Evolutionary conservation across 2,797 vertebrate species (phyloP).

Genomic region (Neostethus bicornis): DNA sequence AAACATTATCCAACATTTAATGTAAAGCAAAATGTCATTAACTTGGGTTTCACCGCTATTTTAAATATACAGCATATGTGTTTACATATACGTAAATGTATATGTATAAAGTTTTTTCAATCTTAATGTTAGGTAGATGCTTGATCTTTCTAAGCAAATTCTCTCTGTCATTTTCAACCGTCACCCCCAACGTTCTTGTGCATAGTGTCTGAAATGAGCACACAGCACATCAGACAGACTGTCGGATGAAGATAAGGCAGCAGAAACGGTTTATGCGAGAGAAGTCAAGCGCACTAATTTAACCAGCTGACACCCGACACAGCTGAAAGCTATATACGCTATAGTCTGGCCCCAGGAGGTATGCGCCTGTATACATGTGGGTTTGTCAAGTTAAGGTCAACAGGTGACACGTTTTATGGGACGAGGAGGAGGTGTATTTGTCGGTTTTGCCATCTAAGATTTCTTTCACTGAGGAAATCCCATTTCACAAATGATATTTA

Average conservation of each 20-base stretch:
- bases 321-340: slow-evolving; percentile 70
- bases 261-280: slow-evolving; percentile 23
- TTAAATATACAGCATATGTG: too few relatives aligned
- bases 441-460: slow-evolving; percentile 14
- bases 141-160: too few relatives aligned
- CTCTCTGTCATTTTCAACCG: too few relatives aligned
- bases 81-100: too few relatives aligned
- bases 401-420: slow-evolving; percentile 59
- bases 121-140: too few relatives aligned
- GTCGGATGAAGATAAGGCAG: neutral
- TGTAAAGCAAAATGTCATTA: slow-evolving; percentile 53
- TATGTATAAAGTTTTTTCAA: too few relatives aligned
- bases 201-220: slow-evolving; percentile 11
- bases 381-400: slow-evolving; percentile 41
- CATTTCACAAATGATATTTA: slow-evolving; percentile 14
- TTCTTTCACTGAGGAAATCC: slow-evolving; percentile 25
- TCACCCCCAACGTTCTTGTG: slow-evolving; percentile 3
- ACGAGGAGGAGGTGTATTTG: slow-evolving; percentile 25
- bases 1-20: slow-evolving; percentile 52
- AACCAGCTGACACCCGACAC: slow-evolving; percentile 65
- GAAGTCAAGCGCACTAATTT: slow-evolving; percentile 47
- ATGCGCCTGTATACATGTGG: slow-evolving; percentile 10
- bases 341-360: slow-evolving; percentile 38
- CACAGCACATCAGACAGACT: slow-evolving; percentile 3
- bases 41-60: slow-evolving; percentile 48